A percentile compares a stretch with the other conserved stretches of the same genome.
Evolutionary conservation across 2,797 vertebrate genomes (phyloP).

Genomic region (Sebastes variabilis): DNA sequence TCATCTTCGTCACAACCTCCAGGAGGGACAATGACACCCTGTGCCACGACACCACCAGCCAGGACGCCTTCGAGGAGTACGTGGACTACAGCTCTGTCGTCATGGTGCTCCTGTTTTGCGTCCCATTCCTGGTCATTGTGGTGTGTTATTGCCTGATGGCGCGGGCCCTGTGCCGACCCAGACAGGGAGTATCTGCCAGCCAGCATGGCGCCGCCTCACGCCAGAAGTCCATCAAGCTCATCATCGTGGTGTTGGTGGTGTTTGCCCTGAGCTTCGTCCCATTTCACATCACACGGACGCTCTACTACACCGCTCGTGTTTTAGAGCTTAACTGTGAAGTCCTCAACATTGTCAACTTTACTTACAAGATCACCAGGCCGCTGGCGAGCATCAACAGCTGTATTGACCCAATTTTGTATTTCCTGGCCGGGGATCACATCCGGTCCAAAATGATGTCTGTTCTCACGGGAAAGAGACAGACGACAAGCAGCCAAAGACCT

Average conservation of each 20-base stretch:
- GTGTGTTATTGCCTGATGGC: constrained; percentile 93
- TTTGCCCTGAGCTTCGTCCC: constrained; percentile 93
- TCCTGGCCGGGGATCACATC: constrained; percentile 90
- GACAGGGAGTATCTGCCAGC: constrained; percentile 65
- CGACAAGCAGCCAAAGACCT: constrained; percentile 15
- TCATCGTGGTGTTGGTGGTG: constrained; percentile 87
- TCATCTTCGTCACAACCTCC: constrained; percentile 92
- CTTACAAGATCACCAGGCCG: constrained; percentile 95
- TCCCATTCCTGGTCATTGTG: constrained; percentile 89
- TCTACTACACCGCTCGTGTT: constrained; percentile 92
- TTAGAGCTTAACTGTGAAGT: constrained; percentile 81
- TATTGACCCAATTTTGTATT: constrained; percentile 93
- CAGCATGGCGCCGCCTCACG: constrained; percentile 68
- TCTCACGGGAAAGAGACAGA: constrained; percentile 49
- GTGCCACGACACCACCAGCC: constrained; percentile 93
- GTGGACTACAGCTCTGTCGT: constrained; percentile 89
- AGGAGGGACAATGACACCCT: constrained; percentile 84
- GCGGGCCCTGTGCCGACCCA: constrained; percentile 80
- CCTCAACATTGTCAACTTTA: constrained; percentile 91
- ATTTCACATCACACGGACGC: constrained; percentile 92
- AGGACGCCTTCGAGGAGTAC: constrained; percentile 85
- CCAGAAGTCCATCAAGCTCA: constrained; percentile 88
- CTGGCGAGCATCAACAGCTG: constrained; percentile 95
- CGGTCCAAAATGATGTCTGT: constrained; percentile 78
- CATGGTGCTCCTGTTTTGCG: constrained; percentile 90